Percentiles rank a stretch among this genome's conserved stretches.
These are phyloP conservation scores for Gracilinanus agilis DNA, from an alignment of 2,113 vertebrate species.

Conservation along the genomic window DNA sequence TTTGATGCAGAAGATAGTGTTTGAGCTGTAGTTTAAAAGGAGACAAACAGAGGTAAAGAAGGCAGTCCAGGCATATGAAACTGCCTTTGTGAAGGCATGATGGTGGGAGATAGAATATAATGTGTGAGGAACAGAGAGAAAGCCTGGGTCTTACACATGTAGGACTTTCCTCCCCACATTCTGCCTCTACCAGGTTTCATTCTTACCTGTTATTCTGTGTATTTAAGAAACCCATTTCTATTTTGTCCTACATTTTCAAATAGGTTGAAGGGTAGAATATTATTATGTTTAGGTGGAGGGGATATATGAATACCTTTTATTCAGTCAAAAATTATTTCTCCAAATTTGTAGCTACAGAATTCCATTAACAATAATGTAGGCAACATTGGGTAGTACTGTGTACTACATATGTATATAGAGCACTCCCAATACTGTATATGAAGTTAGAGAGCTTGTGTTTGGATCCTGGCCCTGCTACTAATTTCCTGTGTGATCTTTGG, in stretches of 20 bases:
- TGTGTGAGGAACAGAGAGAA: neutral
- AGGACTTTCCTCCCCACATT: neutral
- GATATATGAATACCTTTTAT: neutral
- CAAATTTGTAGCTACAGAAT: neutral
- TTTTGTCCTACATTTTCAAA: neutral
- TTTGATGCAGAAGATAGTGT: neutral
- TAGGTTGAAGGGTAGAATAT: neutral
- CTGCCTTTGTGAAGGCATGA: neutral
- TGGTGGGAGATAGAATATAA: neutral
- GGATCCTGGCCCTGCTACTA: neutral
- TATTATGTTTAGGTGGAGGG: neutral
- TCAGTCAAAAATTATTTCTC: conserved; percentile 29
- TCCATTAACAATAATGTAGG: neutral
- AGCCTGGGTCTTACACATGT: neutral
- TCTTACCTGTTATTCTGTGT: conserved; percentile 27
- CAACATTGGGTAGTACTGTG: neutral
- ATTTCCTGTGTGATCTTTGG: neutral
- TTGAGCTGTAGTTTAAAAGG: neutral
- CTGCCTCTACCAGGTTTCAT: neutral
- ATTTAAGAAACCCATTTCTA: conserved; percentile 33
- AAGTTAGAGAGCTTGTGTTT: neutral
- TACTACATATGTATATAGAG: neutral
- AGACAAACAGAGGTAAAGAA: neutral
- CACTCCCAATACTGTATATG: neutral
- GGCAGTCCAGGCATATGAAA: neutral